Percentiles rank a stretch among this genome's conserved stretches.
These are phyloP conservation scores for Sula dactylatra DNA, from an alignment of 2,113 vertebrate genomes.

Conservation along the genomic window DNA sequence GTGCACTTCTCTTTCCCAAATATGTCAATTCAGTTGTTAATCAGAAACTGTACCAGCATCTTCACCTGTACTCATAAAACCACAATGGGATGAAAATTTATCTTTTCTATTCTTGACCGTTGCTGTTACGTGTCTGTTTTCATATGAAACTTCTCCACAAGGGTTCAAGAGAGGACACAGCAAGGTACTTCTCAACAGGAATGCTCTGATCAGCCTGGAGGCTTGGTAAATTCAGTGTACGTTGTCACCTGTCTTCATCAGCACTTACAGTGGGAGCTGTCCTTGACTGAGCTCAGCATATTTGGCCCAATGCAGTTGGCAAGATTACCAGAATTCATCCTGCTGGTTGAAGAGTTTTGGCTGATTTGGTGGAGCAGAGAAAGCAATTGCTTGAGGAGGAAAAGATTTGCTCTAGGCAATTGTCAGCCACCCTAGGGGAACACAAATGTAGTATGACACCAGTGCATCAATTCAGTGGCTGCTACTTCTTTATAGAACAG, in stretches of 20 bases:
- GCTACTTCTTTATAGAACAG: background rate
- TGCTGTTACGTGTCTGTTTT: background rate
- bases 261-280: slow-evolving; percentile 62
- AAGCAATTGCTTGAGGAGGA: slow-evolving; percentile 78
- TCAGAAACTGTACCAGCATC: slow-evolving; percentile 80
- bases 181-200: background rate
- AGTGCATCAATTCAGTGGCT: background rate
- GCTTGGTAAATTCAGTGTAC: background rate
- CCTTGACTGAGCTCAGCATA: slow-evolving; percentile 63
- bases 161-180: background rate
- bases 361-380: slow-evolving; percentile 79
- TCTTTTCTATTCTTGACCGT: background rate
- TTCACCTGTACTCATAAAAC: slow-evolving; percentile 71
- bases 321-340: slow-evolving; percentile 82
- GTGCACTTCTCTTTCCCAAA: slow-evolving; percentile 82
- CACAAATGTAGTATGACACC: background rate
- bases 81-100: background rate
- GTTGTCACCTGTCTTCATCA: slow-evolving; percentile 66
- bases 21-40: slow-evolving; percentile 78
- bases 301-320: slow-evolving; percentile 79
- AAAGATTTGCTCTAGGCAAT: slow-evolving; percentile 74
- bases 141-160: background rate
- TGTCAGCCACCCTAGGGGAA: slow-evolving; percentile 69
- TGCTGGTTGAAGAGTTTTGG: slow-evolving; percentile 70
- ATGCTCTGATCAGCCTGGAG: fast-evolving